Base-by-base conservation (phyloP, 2,888 invertebrate genomes). In the Hypercompe scribonia region DNA sequence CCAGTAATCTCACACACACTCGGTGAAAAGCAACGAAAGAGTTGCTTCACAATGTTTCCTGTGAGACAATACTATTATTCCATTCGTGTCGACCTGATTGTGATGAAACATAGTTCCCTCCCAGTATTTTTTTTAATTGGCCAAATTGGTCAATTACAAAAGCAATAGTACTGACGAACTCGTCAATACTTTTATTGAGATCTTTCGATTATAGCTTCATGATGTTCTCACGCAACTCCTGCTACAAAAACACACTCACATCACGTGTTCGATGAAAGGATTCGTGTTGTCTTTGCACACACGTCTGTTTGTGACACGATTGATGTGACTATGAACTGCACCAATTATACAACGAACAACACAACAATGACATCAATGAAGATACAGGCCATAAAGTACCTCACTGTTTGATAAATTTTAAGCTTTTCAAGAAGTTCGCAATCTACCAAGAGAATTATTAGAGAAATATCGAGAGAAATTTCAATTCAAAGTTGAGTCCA, bases 201-300 rank as follows among this genome's bases (percentile, higher is more conserved):
- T 15, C 2, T 31, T 61, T 31, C 31, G 18, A 31, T 61, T 31
- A 31, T 31, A 31, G 18, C 31, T 61, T 61, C 2, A 61, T 28
- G 33, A 78, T 15, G 68, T 78, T 84, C 84, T 77, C 84, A 77
- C 77, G 77, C 67, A 73, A 82, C 64, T 74, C 54, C 67, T n/a
- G 61, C 54, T 80, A 66, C 70, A 69, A 76, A 78, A 83, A 82
- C 79, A 86, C 76, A 86, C 84, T 74, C 82, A 78, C 76, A 33
- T 42, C 65, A 50, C 71, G 76, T 78, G 63, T 80, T 65, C 70
- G 21, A 65, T 66, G n/a, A 74, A 78, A 74, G 75, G 74, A 81
- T 78, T 75, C 65, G 21, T 84, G 74, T 84, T 82, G 63, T 82
- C 68, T 69, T 84, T 70, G 69, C 42, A 72, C 82, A 84, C 77